Evolutionary conservation across 2,113 vertebrate species (phyloP).

Genomic region (Quiscalus mexicanus): DNA sequence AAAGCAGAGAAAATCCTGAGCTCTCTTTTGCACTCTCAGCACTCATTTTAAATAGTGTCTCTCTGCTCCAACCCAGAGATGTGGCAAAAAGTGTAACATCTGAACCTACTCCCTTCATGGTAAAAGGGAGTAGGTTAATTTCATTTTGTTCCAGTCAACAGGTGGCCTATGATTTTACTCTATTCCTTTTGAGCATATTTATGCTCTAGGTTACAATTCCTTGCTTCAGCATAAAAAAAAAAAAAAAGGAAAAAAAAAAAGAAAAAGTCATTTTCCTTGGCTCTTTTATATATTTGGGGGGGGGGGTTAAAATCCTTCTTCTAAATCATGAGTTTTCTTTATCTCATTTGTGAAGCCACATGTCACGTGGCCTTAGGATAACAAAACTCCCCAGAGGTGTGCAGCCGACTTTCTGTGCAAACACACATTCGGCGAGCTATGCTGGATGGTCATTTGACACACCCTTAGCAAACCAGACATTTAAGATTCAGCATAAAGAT

Average conservation of each 20-base stretch:
- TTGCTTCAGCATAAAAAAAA: not conserved
- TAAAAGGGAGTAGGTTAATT: not conserved
- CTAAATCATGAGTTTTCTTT: not conserved
- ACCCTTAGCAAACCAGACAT: not conserved
- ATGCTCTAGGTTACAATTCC: not conserved
- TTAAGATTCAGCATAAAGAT: not conserved
- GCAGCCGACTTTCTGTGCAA: not conserved
- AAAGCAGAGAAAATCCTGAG: not conserved
- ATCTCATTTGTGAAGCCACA: not conserved
- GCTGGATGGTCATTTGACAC: not conserved
- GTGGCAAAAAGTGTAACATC: not conserved
- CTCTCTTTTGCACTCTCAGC: not conserved
- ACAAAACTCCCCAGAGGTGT: not conserved
- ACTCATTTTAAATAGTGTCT: not conserved
- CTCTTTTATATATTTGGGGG: fast-evolving
- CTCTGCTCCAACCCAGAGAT: not conserved
- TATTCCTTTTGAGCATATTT: not conserved
- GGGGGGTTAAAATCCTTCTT: not conserved
- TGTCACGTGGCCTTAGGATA: not conserved
- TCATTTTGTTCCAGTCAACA: not conserved
- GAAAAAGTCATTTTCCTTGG: not conserved
- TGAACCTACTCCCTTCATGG: not conserved
- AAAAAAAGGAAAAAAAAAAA: not conserved
- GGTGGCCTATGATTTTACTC: not conserved
- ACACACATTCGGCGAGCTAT: fast-evolving